Percentiles rank a stretch among this genome's conserved stretches.
phyloP scores from a whole-genome alignment of 2,113 vertebrate genomes.

The Lasiurus cinereus region DNA sequence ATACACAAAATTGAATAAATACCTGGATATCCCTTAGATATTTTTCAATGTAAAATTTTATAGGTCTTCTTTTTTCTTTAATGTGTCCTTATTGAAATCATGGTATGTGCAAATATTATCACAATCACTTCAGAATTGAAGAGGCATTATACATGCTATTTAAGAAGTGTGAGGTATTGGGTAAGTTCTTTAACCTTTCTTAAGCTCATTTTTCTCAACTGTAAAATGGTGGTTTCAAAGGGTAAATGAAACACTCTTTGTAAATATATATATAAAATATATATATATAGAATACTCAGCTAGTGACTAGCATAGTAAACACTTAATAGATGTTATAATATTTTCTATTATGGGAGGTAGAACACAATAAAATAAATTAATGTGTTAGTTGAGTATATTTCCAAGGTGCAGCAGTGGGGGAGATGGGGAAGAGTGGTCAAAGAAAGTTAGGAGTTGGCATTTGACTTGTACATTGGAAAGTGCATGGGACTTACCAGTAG shows the following conservation, averaged over 20 bases:
- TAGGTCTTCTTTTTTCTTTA: background rate
- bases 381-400: background rate
- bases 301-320: background rate
- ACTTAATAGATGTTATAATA: background rate
- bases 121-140: background rate
- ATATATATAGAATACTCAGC: background rate
- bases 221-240: background rate
- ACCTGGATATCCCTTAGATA: background rate
- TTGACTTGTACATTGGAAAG: background rate
- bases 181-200: background rate
- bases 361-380: background rate
- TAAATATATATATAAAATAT: background rate
- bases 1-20: background rate
- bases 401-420: no score
- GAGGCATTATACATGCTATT: background rate
- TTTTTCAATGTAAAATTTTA: conserved; percentile 13
- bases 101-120: background rate
- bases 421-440: background rate
- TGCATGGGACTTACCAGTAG: background rate
- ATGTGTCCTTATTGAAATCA: background rate
- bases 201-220: background rate
- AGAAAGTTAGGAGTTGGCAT: background rate
- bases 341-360: background rate
- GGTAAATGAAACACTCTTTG: background rate
- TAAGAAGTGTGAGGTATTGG: background rate